Evolutionary conservation across 2,113 vertebrate species (phyloP), one percentile per base, ranked within the genome.

Genomic region (Mormoops blainvillei): DNA sequence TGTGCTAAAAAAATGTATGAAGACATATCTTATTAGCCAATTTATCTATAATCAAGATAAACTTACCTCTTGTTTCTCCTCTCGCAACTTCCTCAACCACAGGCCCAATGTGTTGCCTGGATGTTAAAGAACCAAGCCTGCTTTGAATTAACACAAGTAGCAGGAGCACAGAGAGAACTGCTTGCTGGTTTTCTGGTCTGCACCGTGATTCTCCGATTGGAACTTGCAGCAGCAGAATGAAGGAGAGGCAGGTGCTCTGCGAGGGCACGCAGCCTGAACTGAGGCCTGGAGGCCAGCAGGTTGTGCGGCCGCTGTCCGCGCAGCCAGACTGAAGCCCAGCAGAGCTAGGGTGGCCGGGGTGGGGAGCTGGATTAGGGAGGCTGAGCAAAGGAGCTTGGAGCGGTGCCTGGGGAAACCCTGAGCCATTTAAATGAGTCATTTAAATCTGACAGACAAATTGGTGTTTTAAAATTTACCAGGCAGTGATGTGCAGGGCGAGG

Each of bases 371-470:
- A 31, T 67, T 41, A 70, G 24, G 38, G 38, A 65, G 28, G 36
- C 74, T 41, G 68, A 95, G 83, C 24, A 4, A 28, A 67, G 82
- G 84, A 18, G 24, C 28, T 86, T 8, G 92, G 84, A 96, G 71
- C 33, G 20, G 38, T 77, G 50, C 76, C 96, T 92, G 58, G 94
- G 92, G 96, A 89, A 95, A 96, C 74, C 84, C 74, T 43, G 36
- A 73, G n/a, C 90, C 50, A 33, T 86, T 84, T 70, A 96, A 95
- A 89, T n/a, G 83, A 87, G 36, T 73, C 89, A 63, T 76, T 97
- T 92, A 95, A 92, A 68, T 89, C 76, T 96, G 97, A 95, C 95
- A 95, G 88, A 92, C 93, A 88, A 87, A 95, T 92, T 94, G 96
- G 58, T 94, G 87, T 89, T 96, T 93, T 70, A 87, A 93, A 94